Base-by-base conservation (phyloP, 2,797 vertebrate genomes). In the Clarias laeviceps region DNA sequence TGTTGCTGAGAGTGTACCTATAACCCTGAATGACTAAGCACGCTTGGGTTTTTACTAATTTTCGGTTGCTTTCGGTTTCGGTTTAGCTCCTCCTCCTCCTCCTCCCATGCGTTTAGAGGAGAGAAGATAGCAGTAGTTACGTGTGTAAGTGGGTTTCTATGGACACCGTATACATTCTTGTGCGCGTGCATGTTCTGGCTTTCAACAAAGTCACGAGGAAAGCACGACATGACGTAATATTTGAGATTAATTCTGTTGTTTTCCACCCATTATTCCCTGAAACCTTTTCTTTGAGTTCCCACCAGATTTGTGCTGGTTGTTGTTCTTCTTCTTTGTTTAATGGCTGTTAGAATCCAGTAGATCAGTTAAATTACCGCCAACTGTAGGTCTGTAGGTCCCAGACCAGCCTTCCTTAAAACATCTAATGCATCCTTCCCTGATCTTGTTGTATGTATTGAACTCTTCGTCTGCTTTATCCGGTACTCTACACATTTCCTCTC, bases 41-140 rank as follows among this genome's bases (percentile, higher is more conserved):
- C 40, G 50, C 5, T 65, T 29, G 37, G 40, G 15, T 29, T 80
- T 73, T 73, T 20, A 65, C 37, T 29, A 20, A 4, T 5, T 65
- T 80, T 29, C 8, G 8, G n/a, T 65, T 61, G 54, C 20, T 78
- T 80, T 80, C 78, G 61, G 37, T 79, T 79, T 79, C 32, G 32
- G 32, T 65, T 70, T 77, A 11, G 29, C 18, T 1, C 22, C 68
- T 70, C 45, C 37, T 1, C 22, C 68, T 70, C 45, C 37, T 37
- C 37, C 15, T 18, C 50, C 18, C 14, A n/a, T 24, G 9, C 68
- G 37, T 0, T 40, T 40, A 24, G 34, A 32, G 34, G 2, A 7
- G 29, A 66, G 29, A 34, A 8, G 18, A 3, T 40, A 40, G 1
- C 69, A 14, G 37, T 54, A 7, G 5, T 7, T 73, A 50, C 70